phyloP scores from a whole-genome alignment of 2,113 vertebrate genomes.

The Passer domesticus region DNA sequence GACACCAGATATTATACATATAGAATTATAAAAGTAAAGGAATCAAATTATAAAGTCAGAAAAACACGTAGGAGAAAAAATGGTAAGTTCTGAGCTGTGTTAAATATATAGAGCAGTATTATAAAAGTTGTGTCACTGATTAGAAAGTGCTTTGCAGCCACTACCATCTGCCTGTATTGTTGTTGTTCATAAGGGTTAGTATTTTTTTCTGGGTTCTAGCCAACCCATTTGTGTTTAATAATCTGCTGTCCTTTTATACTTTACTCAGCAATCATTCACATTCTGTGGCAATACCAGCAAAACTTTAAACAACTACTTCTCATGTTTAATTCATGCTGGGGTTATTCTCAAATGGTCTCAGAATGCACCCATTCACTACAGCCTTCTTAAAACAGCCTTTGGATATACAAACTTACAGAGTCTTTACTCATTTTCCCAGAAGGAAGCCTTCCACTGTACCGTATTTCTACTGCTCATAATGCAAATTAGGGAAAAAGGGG shows the following conservation, averaged over 20 bases:
- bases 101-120: slow-evolving; percentile 10
- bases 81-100: neutral
- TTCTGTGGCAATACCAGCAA: slow-evolving; percentile 55
- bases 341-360: slow-evolving; percentile 58
- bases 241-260: slow-evolving; percentile 44
- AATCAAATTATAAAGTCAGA: neutral
- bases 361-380: slow-evolving; percentile 51
- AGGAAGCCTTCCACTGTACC: slow-evolving; percentile 50
- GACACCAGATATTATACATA: neutral
- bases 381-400: slow-evolving; percentile 66
- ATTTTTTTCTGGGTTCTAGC: slow-evolving; percentile 53
- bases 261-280: slow-evolving; percentile 49
- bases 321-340: slow-evolving; percentile 59
- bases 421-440: slow-evolving; percentile 55
- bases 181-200: slow-evolving; percentile 32
- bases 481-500: neutral
- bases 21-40: neutral
- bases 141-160: slow-evolving; percentile 43
- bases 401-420: slow-evolving; percentile 56
- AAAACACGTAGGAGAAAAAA: neutral
- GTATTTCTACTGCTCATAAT: slow-evolving; percentile 51
- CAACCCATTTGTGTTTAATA: slow-evolving; percentile 40
- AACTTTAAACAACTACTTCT: slow-evolving; percentile 53
- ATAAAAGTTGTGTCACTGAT: neutral
- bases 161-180: slow-evolving; percentile 49